A percentile compares a stretch with the other conserved stretches of the same genome.
Evolutionary conservation across 35 echinoderm and acorn worm species (phyloP).

Genomic region (Ophioderma brevispina): DNA sequence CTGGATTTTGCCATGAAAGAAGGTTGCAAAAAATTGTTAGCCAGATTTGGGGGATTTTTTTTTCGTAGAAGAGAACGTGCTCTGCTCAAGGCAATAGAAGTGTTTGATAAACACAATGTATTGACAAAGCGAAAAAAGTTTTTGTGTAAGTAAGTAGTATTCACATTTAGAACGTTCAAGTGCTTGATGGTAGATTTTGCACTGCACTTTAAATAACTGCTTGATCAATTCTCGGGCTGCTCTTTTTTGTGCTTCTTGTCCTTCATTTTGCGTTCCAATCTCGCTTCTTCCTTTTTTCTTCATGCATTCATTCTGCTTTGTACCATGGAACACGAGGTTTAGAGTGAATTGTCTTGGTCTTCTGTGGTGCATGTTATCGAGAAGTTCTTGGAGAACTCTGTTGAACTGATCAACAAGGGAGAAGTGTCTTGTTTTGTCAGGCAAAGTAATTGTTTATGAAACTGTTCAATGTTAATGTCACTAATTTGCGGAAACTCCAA

Average conservation of each 20-base stretch:
- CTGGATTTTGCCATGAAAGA: neutral
- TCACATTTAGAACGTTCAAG: neutral
- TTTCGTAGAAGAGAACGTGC: slow-evolving; percentile 5
- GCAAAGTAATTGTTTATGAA: no score
- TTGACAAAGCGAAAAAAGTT: slow-evolving; percentile 22
- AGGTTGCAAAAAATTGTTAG: slow-evolving; percentile 14
- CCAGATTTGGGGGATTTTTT: no score
- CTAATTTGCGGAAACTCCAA: no score
- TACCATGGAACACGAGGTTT: neutral
- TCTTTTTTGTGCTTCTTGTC: no score
- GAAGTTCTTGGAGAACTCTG: no score
- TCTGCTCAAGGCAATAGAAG: neutral
- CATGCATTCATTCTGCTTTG: neutral
- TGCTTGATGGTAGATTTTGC: neutral
- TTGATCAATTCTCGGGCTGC: slow-evolving; percentile 12
- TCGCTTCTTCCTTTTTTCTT: neutral
- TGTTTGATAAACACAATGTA: neutral
- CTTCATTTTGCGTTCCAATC: slow-evolving; percentile 12
- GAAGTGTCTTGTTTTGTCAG: no score
- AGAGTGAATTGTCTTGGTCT: neutral
- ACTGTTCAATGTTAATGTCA: no score
- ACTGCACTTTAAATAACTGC: slow-evolving; percentile 14
- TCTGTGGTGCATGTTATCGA: neutral
- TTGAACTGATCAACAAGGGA: no score
- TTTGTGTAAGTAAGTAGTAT: neutral